Base-by-base conservation (phyloP, 2,888 invertebrate species). In the Pseudolycoriella hygida region DNA sequence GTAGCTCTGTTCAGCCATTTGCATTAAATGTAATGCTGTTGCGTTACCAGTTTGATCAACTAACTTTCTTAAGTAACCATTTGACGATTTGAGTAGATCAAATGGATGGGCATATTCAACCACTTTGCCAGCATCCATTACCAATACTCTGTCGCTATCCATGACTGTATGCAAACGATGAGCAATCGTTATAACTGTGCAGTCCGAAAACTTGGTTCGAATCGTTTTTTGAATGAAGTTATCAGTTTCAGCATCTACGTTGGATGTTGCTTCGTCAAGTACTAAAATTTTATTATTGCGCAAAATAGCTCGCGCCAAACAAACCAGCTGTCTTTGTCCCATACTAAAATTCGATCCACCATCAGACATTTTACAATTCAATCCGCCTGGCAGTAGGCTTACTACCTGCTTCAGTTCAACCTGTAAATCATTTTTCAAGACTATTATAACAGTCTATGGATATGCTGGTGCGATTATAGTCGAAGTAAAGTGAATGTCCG, bases 101-200 rank as follows among this genome's bases (percentile, higher is more conserved):
- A 74, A 74, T 0, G 93, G 89, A 55, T 80, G 78, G 6, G 81
- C 86, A 39, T 80, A 76, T 61, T 93, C 90, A 11, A 74, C 76
- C 12, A 18, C 37, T 3, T 11, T 11, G 6, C 44, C 44, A 15
- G 5, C 44, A 37, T 44, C 44, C 15, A 44, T 17, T 1, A 44
- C 37, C 15, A 38, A 15, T 11, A 44, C 39, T 2, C 44, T 19
- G 15, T 44, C 44, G 17, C 85, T 82, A 60, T 93, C 90, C 68
- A 93, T 90, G 31, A 93, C 84, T 0, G 90, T 92, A 60, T 92
- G 80, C 47, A 93, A 66, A 10, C 92, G 74, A 68, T 93, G 92
- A 4, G 92, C 92, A 30, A 93, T 88, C 0, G 90, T 92, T 17
- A 93, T 62, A 3, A 92, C 89, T 0, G 89, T 89, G 60, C 88